Conservation (phyloP, 2,797 vertebrate species). For the Esox lucius region DNA sequence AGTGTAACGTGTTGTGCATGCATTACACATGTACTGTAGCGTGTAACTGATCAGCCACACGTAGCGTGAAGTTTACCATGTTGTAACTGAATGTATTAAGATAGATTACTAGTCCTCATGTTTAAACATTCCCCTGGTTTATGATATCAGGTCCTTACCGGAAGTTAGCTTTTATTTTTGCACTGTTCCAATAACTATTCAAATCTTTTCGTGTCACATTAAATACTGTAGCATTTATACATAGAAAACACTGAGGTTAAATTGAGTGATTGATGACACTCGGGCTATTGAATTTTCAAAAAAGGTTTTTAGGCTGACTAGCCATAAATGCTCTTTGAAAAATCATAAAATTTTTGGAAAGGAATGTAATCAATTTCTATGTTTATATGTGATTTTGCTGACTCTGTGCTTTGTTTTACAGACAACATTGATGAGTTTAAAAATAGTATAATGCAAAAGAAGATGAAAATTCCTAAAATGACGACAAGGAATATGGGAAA, state of each 20-base stretch:
- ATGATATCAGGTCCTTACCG: conserved; percentile 30
- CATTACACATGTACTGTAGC: background rate
- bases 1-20: background rate
- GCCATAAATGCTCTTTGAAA: too few species aligned
- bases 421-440: conserved; percentile 98
- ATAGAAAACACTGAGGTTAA: too few species aligned
- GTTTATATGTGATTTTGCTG: background rate
- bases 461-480: conserved; percentile 99
- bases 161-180: background rate
- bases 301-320: too few species aligned
- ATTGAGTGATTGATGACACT: too few species aligned
- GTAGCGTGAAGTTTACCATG: background rate
- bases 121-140: conserved; percentile 48
- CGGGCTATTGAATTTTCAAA: too few species aligned
- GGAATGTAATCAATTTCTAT: background rate
- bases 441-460: conserved; percentile 99
- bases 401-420: conserved; percentile 57
- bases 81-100: conserved; percentile 34
- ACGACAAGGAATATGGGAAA: conserved; percentile 90
- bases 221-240: background rate
- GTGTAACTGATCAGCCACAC: background rate
- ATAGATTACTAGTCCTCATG: conserved; percentile 58
- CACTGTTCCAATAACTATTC: too few species aligned
- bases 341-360: too few species aligned
- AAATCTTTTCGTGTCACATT: too few species aligned